These are phyloP conservation scores for Catharus minimus DNA, from an alignment of 2,113 vertebrate genomes.

Conservation along the genomic window DNA sequence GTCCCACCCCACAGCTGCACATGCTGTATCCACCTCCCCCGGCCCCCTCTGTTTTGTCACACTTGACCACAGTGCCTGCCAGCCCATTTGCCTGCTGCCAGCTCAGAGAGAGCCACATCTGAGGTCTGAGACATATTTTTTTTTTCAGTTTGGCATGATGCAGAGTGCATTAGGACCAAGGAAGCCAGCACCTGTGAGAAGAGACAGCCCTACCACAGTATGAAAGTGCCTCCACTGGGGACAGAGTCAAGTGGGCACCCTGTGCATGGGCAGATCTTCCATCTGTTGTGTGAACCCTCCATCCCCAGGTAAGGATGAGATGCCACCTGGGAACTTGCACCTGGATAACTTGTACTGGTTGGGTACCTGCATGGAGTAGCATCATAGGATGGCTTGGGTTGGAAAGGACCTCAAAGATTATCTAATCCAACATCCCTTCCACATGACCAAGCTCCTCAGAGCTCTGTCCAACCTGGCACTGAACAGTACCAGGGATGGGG, in stretches of 20 bases:
- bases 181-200: neutral
- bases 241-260: neutral
- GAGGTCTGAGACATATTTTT: neutral
- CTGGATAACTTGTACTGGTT: neutral
- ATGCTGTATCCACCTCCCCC: neutral
- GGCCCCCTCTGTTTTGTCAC: neutral
- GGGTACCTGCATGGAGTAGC: fast-evolving
- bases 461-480: fast-evolving
- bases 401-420: neutral
- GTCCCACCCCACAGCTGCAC: neutral
- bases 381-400: neutral
- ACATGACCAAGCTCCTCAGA: neutral
- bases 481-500: neutral
- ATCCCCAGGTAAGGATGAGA: neutral
- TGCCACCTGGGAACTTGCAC: neutral
- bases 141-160: neutral
- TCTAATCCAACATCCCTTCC: neutral
- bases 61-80: too few relatives aligned
- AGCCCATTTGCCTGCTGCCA: neutral
- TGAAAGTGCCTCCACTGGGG: neutral
- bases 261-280: neutral
- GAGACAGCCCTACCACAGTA: neutral
- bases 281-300: neutral
- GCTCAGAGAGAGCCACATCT: neutral
- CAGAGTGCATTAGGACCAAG: neutral